Percentiles rank a stretch among this genome's conserved stretches.
Evolutionary conservation across 35 echinoderm and acorn worm genomes (phyloP).

Genomic region (Stichopus chloronotus): DNA sequence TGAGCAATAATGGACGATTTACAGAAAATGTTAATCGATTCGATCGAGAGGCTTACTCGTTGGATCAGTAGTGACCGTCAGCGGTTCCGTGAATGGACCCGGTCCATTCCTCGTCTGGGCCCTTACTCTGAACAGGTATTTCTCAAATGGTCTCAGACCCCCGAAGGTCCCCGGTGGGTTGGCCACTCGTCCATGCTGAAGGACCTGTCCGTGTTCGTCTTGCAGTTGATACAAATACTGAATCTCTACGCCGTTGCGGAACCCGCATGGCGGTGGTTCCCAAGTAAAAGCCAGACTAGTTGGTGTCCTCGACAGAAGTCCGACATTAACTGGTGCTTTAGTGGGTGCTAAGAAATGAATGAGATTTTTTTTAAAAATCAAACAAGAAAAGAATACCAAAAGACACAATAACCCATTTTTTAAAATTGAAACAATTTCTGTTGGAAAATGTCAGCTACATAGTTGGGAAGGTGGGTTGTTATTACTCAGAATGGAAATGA

Average conservation of each 20-base stretch:
- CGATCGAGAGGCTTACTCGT: slow-evolving; percentile 44
- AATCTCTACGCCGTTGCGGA: not conserved
- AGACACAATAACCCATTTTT: not conserved
- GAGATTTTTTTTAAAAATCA: not conserved
- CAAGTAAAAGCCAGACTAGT: slow-evolving; percentile 17
- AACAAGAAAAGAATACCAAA: not conserved
- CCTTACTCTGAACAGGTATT: slow-evolving; percentile 59
- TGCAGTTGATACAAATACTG: slow-evolving; percentile 13
- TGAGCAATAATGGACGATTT: too few species aligned
- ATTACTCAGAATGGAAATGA: too few species aligned
- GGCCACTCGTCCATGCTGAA: not conserved
- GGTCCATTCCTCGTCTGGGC: slow-evolving; percentile 23
- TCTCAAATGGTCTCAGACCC: slow-evolving; percentile 34
- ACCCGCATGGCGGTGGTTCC: slow-evolving; percentile 32
- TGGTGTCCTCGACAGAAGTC: not conserved
- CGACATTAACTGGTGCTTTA: not conserved
- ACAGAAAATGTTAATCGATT: too few species aligned
- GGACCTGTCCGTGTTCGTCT: not conserved
- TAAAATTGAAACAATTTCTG: too few species aligned
- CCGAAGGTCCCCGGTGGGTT: not conserved
- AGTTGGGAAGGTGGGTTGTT: too few species aligned
- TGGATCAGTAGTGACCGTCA: slow-evolving; percentile 30
- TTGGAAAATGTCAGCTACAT: too few species aligned
- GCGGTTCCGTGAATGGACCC: not conserved
- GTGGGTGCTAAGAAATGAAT: slow-evolving; percentile 1